Evolutionary conservation across 92 coral and sea anemone genomes (phyloP).

Genomic region (Parazoanthus darwini): DNA sequence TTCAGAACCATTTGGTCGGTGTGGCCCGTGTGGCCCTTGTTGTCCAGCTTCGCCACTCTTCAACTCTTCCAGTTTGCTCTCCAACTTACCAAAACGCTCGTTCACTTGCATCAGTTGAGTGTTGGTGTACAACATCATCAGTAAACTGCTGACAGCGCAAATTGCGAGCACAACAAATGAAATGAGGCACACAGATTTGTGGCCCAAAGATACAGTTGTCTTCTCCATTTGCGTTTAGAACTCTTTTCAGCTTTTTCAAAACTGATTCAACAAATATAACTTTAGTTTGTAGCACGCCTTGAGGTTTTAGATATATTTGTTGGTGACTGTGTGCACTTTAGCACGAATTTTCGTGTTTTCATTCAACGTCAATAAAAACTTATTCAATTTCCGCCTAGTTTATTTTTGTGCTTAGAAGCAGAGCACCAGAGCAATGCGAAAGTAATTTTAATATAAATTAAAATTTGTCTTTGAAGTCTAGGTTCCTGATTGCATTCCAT

Average conservation of each 20-base stretch:
- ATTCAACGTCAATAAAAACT: no score
- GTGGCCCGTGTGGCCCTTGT: neutral
- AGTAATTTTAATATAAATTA: no score
- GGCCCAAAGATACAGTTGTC: neutral
- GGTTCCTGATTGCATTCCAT: no score
- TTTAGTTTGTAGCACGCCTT: no score
- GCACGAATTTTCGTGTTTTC: no score
- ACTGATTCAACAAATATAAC: neutral
- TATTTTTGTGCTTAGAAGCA: no score
- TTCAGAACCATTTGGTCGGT: neutral
- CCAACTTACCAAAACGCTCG: constrained; percentile 12
- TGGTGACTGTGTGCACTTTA: no score
- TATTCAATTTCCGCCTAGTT: no score
- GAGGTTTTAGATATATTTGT: no score
- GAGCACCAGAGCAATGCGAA: no score
- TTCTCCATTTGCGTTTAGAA: neutral
- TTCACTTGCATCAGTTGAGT: constrained; percentile 19
- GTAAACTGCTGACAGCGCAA: neutral
- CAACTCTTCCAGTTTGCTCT: neutral
- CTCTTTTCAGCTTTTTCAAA: no score
- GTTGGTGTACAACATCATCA: constrained; percentile 8
- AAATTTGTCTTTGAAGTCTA: no score
- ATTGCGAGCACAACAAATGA: neutral
- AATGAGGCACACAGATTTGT: neutral
- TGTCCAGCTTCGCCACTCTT: neutral